Conservation (phyloP, 1,140 invertebrate genomes). For the Pseudomyrmex gracilis region DNA sequence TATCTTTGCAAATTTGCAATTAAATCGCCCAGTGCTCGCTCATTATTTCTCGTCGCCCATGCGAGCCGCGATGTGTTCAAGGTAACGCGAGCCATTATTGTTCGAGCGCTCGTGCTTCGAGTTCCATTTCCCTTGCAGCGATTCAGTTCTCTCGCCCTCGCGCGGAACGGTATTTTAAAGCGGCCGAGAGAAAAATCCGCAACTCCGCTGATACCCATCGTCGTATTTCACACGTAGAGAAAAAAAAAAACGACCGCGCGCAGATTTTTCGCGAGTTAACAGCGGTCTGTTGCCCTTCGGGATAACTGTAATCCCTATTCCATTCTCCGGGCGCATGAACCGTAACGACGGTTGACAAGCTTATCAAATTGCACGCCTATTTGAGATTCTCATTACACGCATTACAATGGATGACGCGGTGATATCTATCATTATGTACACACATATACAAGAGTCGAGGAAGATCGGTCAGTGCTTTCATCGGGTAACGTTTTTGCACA, state of each 20-base stretch:
- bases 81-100: constrained; percentile 49
- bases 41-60: constrained; percentile 24
- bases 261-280: constrained; percentile 56
- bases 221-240: constrained; percentile 45
- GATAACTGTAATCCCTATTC: constrained; percentile 75
- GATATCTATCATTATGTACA: constrained; percentile 76
- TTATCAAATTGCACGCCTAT: constrained; percentile 79
- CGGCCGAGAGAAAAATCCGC: constrained; percentile 5
- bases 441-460: constrained; percentile 34
- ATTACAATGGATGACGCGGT: constrained; percentile 76
- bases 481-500: constrained; percentile 21
- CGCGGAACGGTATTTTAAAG: constrained; percentile 50
- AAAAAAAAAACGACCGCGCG: constrained; percentile 11
- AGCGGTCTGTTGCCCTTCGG: constrained; percentile 64
- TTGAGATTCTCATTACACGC: constrained; percentile 80
- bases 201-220: constrained; percentile 47
- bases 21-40: constrained; percentile 32
- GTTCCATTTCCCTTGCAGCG: constrained; percentile 51
- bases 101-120: constrained; percentile 43
- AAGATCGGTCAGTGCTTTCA: constrained; percentile 49
- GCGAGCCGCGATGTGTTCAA: constrained; percentile 33
- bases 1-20: constrained; percentile 33
- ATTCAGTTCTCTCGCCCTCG: constrained; percentile 38
- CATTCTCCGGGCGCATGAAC: constrained; percentile 75
- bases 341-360: constrained; percentile 79